These are phyloP conservation scores for Falcunculus frontatus DNA, from an alignment of 2,113 vertebrate genomes.

Conservation along the genomic window DNA sequence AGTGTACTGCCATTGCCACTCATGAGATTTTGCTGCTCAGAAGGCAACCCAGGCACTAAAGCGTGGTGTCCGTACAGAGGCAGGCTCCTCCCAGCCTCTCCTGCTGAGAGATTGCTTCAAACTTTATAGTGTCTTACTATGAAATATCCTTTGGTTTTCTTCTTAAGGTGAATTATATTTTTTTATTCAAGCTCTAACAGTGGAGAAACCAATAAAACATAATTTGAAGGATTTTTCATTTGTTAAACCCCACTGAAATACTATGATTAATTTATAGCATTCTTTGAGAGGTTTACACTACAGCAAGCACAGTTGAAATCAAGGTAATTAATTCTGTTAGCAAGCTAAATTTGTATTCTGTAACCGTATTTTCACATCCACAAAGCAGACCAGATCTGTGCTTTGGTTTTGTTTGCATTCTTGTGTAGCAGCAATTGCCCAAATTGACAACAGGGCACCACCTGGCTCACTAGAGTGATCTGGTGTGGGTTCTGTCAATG, in stretches of 20 bases:
- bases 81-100: neutral
- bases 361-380: neutral
- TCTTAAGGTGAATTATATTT: neutral
- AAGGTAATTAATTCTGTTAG: neutral
- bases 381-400: neutral
- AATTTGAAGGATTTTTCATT: neutral
- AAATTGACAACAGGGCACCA: neutral
- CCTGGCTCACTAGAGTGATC: neutral
- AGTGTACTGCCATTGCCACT: neutral
- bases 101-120: neutral
- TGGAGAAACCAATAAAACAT: neutral
- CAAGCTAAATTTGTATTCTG: neutral
- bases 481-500: neutral
- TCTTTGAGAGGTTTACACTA: neutral
- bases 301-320: neutral
- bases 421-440: neutral
- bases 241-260: neutral
- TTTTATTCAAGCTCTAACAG: neutral
- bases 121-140: neutral
- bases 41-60: neutral
- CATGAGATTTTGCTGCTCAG: neutral
- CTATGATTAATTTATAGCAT: neutral
- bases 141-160: neutral
- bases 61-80: neutral
- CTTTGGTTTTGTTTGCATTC: neutral